Percentiles rank a stretch among this genome's conserved stretches.
phyloP scores from a whole-genome alignment of 2,888 invertebrate genomes.

The Elmis aenea region DNA sequence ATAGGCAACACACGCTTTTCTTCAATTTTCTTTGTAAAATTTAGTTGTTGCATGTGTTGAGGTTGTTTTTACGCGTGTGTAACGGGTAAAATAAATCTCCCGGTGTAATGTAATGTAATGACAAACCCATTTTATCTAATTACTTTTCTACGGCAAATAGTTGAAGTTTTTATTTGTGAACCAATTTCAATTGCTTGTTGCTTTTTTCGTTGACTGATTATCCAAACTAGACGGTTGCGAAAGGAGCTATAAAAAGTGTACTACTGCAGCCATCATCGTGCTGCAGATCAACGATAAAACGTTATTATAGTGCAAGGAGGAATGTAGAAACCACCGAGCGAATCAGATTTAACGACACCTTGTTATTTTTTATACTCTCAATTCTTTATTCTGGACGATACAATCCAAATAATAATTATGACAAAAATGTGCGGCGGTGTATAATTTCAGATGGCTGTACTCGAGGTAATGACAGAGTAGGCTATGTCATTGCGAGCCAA shows the following conservation, averaged over 20 bases:
- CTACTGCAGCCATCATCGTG: conserved; percentile 19
- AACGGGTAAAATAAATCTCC: too few relatives aligned
- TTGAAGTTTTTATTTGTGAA: too few relatives aligned
- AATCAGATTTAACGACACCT: conserved; percentile 33
- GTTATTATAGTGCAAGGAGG: conserved; percentile 26
- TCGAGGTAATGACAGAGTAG: conserved; percentile 40
- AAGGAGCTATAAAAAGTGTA: conserved; percentile 15
- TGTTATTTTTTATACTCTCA: conserved; percentile 36
- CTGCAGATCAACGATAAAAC: conserved; percentile 22
- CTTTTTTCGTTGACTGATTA: conserved; percentile 7
- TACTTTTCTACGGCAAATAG: too few relatives aligned
- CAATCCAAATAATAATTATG: conserved; percentile 44
- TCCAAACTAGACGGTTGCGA: conserved; percentile 14
- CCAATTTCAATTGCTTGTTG: conserved; percentile 7
- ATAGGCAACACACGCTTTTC: too few relatives aligned
- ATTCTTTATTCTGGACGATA: conserved; percentile 34
- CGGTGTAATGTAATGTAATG: too few relatives aligned
- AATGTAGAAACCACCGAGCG: conserved; percentile 25
- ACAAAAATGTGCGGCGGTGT: conserved; percentile 40
- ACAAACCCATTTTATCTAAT: too few relatives aligned
- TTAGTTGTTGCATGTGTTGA: too few relatives aligned
- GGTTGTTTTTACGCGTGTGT: too few relatives aligned
- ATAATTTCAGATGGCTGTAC: conserved; percentile 40
- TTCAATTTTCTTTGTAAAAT: too few relatives aligned
- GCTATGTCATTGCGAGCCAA: conserved; percentile 40